Base-by-base conservation (phyloP, 1,140 invertebrate genomes). In the Zaprionus taronus region DNA sequence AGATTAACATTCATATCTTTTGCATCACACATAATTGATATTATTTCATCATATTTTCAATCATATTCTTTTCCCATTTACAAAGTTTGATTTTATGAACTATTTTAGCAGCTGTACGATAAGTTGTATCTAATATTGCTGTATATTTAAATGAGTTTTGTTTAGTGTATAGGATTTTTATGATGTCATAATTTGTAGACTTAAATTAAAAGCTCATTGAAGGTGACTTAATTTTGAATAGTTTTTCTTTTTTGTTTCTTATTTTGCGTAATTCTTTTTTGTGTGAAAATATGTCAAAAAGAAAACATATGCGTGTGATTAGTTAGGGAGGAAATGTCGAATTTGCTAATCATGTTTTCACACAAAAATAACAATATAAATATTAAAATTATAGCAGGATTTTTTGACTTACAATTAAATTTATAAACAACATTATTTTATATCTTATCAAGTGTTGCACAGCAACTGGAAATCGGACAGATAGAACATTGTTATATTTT, bases 381-480 rank as follows among this genome's bases (percentile, higher is more conserved):
- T 74, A 83, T 72, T 24, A 51, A 64, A 67, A 62, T 66, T n/a
- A 63, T 68, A 74, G 53, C 58, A 53, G 44, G n/a, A 38, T 67
- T 72, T 72, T 67, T 72, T 55, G n/a, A 44, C 84, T 87, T 89
- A 89, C 20, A 76, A 53, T 58, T 73, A 80, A 49, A 49, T 68
- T 67, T 75, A 85, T 70, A 73, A 86, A 89, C 84, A 89, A 74
- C 72, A 61, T 65, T 89, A 61, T 66, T 77, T 87, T 87, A 89
- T 65, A 63, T 47, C 72, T 69, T 82, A 86, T n/a, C 31, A 47
- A 9, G 71, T 58, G 86, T 91, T 81, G 85, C 86, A 89, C 86
- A 89, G 84, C 84, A 87, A 87, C 85, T 86, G 63, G 20, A 81
- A 65, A 89, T 89, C 85, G 85, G 85, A 89, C 85, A 79, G 62